Percentiles rank a stretch among this genome's conserved stretches.
Evolutionary conservation across 2,888 invertebrate genomes (phyloP).

Genomic region (Diloba caeruleocephala): DNA sequence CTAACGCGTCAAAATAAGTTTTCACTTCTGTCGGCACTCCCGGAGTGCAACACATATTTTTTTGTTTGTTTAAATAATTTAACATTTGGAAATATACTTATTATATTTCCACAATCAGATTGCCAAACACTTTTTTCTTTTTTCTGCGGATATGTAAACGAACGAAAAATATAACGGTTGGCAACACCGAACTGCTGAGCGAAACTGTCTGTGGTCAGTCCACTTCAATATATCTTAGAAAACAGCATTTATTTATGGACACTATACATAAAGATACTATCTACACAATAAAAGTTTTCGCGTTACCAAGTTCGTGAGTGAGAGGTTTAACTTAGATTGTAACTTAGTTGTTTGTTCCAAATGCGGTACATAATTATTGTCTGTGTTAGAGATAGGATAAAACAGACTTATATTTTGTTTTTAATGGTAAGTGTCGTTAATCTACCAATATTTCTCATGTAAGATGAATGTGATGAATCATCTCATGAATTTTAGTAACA

Average conservation of each 20-base stretch:
- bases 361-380: constrained; percentile 42
- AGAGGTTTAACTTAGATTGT: constrained; percentile 46
- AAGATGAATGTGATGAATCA: too few relatives aligned
- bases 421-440: constrained; percentile 19
- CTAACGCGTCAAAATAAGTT: too few relatives aligned
- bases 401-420: constrained; percentile 26
- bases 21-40: too few relatives aligned
- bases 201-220: constrained; percentile 42
- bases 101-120: too few relatives aligned
- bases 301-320: constrained; percentile 40
- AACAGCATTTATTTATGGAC: constrained; percentile 60
- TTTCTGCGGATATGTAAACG: not conserved
- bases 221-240: constrained; percentile 50
- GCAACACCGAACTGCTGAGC: constrained; percentile 27
- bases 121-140: too few relatives aligned
- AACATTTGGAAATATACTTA: too few relatives aligned
- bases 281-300: constrained; percentile 49
- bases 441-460: constrained; percentile 8
- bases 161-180: constrained; percentile 1
- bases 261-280: constrained; percentile 40
- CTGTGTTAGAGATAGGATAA: constrained; percentile 21
- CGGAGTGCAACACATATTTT: too few relatives aligned
- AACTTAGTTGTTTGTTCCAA: constrained; percentile 46
- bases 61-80: too few relatives aligned
- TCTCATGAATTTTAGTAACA: too few relatives aligned